Evolutionary conservation across 2,888 invertebrate species (phyloP).

Genomic region (Tachina lurida): DNA sequence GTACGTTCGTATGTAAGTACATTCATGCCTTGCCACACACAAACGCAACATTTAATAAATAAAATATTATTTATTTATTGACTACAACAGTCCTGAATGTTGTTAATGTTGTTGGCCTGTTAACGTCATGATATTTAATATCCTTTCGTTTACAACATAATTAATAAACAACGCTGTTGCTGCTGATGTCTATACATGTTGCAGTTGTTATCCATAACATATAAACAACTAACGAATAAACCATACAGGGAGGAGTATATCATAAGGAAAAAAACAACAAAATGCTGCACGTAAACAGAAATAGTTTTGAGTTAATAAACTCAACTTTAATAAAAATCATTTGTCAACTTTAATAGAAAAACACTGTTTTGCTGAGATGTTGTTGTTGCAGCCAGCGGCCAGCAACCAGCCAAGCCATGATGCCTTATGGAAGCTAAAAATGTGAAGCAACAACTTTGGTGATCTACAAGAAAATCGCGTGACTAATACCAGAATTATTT

Average conservation of each 20-base stretch:
- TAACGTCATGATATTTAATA: conserved; percentile 71
- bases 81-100: conserved; percentile 60
- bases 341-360: conserved; percentile 70
- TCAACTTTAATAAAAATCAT: conserved; percentile 72
- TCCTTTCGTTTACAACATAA: conserved; percentile 71
- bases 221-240: background rate
- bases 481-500: conserved; percentile 68
- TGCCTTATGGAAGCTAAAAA: conserved; percentile 9
- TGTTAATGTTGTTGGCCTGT: conserved; percentile 66
- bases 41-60: background rate
- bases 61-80: conserved; percentile 60
- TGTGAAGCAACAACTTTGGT: conserved; percentile 53
- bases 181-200: conserved; percentile 2
- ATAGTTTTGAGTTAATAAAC: conserved; percentile 70
- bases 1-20: background rate
- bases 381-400: conserved; percentile 2
- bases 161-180: conserved; percentile 65
- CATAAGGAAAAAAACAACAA: background rate
- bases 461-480: conserved; percentile 69
- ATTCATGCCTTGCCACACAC: conserved; percentile 38
- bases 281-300: conserved; percentile 43
- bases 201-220: background rate
- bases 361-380: conserved; percentile 19
- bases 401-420: background rate
- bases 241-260: conserved; percentile 44